Percentiles rank a stretch among this genome's conserved stretches.
phyloP scores from a whole-genome alignment of 2,113 vertebrate genomes.

The Galemys pyrenaicus region DNA sequence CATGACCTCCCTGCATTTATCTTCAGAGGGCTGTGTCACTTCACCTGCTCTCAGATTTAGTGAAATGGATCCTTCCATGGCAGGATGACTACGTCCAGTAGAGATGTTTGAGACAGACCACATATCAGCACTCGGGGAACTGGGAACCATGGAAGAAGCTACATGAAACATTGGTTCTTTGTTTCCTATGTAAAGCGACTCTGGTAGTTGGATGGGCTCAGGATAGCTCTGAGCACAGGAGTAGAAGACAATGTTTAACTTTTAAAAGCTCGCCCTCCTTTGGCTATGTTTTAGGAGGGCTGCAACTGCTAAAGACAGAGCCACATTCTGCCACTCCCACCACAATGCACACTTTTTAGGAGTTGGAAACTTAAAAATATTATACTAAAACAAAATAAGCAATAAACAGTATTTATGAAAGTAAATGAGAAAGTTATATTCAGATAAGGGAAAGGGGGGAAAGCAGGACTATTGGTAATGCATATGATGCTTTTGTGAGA shows the following conservation, averaged over 20 bases:
- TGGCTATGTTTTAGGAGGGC: not conserved
- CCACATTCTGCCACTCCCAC: not conserved
- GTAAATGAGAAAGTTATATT: slow-evolving; percentile 15
- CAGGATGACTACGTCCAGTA: not conserved
- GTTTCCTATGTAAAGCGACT: not conserved
- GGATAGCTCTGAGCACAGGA: not conserved
- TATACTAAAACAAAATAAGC: not conserved
- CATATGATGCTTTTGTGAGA: not conserved
- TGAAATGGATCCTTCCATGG: not conserved
- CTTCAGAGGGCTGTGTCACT: not conserved
- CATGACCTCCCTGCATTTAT: not conserved
- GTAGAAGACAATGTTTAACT: not conserved
- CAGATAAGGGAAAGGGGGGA: slow-evolving; percentile 20
- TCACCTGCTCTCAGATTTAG: not conserved
- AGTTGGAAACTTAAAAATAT: not conserved
- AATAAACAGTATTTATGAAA: slow-evolving; percentile 69
- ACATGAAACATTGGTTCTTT: not conserved
- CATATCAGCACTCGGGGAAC: not conserved
- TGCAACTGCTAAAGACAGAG: not conserved
- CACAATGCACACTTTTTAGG: not conserved
- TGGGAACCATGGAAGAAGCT: too few species aligned
- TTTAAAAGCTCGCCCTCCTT: not conserved
- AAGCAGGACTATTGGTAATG: not conserved
- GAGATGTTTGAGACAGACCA: not conserved
- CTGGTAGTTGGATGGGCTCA: not conserved